Evolutionary conservation across 2,888 invertebrate species (phyloP), one percentile per base, ranked within the genome.

Genomic region (Cylloceria caligata): DNA sequence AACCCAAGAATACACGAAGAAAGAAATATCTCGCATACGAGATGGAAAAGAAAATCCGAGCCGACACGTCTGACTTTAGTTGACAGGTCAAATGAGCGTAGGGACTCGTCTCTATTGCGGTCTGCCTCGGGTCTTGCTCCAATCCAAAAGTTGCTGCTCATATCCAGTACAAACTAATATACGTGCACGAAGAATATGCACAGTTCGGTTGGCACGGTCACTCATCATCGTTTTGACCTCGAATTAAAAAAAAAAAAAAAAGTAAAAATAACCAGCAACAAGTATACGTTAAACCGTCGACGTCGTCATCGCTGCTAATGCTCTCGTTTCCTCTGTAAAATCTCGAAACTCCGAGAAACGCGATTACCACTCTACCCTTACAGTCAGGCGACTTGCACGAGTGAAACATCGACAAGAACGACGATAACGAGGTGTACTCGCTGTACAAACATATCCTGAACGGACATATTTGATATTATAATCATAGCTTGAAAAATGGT

Each of bases 81-180:
- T 83, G 83, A 80, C 72, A 76, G 57, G 71, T 24, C 57, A 39
- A 77, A 82, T 80, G 74, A 75, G 69, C 72, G 7, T 64, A 77
- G 81, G 77, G 75, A 85, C n/a, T n/a, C 81, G 83, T 83, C 83
- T 83, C 75, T 83, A 83, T 85, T 85, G 83, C 80, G 80, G 78
- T 83, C 75, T 52, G 71, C 72, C 62, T 68, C 67, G 21, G 47
- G 67, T 27, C 19, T 47, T 47, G 24, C 30, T 47, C 30, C 4
- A n/a, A n/a, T 36, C 30, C 19, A n/a, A 2, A 45, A 9, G n/a
- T n/a, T n/a, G 67, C 34, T 34, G 9, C 34, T 67, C 49, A 34
- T 47, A 30, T 47, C 52, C 52, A 21, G 65, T 42, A 47, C 55
- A 30, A 34, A 30, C 7, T n/a, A 16, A 55, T 5, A 69, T 57